phyloP scores from a whole-genome alignment of 2,113 vertebrate species.

The Ammodytes marinus region DNA sequence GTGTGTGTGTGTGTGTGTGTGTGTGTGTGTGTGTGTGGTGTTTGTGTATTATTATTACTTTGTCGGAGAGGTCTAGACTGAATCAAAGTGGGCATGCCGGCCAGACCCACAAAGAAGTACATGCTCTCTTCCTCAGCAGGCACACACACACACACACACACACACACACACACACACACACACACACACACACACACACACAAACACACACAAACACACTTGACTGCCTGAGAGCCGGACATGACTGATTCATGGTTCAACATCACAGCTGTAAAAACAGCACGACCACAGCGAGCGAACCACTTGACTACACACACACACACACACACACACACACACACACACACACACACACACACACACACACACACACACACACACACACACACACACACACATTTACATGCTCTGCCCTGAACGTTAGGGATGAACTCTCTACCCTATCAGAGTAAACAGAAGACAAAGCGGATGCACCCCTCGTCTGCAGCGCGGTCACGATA shows the following conservation, averaged over 20 bases:
- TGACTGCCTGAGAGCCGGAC: constrained; percentile 49
- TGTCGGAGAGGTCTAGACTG: constrained; percentile 56
- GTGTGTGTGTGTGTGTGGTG: not conserved
- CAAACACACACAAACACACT: constrained; percentile 38
- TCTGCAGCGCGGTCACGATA: constrained; percentile 42
- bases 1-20: constrained; percentile 10
- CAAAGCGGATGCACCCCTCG: constrained; percentile 24
- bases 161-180: too few species aligned
- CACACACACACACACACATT: constrained; percentile 18
- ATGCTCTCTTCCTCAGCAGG: constrained; percentile 47
- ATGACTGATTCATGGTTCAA: constrained; percentile 64
- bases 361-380: constrained; percentile 37
- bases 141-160: constrained; percentile 35
- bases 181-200: too few species aligned
- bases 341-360: not conserved
- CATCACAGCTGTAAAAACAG: constrained; percentile 77
- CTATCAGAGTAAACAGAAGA: constrained; percentile 38
- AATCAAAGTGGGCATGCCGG: constrained; percentile 58
- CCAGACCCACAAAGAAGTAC: constrained; percentile 46
- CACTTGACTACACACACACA: constrained; percentile 47
- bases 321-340: constrained; percentile 21
- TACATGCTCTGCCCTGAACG: constrained; percentile 2
- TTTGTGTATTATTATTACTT: constrained; percentile 23
- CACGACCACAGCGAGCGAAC: constrained; percentile 42
- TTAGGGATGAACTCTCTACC: constrained; percentile 50